Evolutionary conservation across 2,797 vertebrate genomes (phyloP).

Genomic region (Lutjanus argentimaculatus): DNA sequence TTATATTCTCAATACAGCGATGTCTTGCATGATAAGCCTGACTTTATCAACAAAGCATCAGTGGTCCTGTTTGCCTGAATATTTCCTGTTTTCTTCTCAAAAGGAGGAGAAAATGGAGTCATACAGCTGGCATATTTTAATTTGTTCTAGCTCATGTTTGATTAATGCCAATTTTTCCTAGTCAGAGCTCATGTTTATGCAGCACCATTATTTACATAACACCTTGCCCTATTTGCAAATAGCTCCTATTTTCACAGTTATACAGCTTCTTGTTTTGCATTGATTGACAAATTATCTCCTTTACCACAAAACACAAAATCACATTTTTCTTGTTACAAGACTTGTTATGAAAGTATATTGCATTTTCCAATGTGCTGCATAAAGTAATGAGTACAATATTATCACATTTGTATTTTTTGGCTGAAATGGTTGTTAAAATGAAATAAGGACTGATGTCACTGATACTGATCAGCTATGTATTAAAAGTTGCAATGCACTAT

Average conservation of each 20-base stretch:
- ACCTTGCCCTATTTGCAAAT: constrained; percentile 77
- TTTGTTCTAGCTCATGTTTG: constrained; percentile 82
- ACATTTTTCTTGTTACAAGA: constrained; percentile 30
- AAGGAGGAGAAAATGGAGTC: constrained; percentile 64
- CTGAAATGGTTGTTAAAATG: constrained; percentile 13
- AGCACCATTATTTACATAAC: constrained; percentile 76
- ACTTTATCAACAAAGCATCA: constrained; percentile 71
- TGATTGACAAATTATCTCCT: constrained; percentile 72
- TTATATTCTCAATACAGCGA: constrained; percentile 62
- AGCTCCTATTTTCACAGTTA: constrained; percentile 70
- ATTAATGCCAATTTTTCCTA: constrained; percentile 78
- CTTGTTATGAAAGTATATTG: constrained; percentile 26
- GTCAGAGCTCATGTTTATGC: constrained; percentile 78
- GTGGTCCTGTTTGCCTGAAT: constrained; percentile 60
- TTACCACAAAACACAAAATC: constrained; percentile 48
- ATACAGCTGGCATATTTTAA: constrained; percentile 79
- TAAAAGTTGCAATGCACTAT: constrained; percentile 12
- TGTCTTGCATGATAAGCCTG: constrained; percentile 64
- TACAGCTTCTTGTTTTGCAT: constrained; percentile 59
- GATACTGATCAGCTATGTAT: not conserved
- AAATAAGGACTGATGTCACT: constrained; percentile 6
- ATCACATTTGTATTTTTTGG: not conserved
- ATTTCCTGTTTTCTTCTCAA: constrained; percentile 64
- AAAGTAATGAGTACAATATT: constrained; percentile 16
- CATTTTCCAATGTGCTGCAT: constrained; percentile 19